Base-by-base conservation (phyloP, 2,113 vertebrate genomes). In the Ammodytes dubius region DNA sequence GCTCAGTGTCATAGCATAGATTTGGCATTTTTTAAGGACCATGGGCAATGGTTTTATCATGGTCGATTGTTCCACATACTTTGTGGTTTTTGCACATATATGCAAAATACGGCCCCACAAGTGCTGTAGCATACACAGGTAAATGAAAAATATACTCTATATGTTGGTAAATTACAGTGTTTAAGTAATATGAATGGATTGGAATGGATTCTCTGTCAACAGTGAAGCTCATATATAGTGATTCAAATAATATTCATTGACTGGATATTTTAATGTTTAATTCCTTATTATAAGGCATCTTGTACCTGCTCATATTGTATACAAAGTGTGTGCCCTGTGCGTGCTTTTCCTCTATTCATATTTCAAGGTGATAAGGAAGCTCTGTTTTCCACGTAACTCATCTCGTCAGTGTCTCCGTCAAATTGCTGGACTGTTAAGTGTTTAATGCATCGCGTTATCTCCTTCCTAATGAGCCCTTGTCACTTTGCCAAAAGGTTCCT, bases 401-500 rank as follows among this genome's bases (percentile, higher is more conserved):
- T 56, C 42, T 53, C 0, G 0, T 43, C 4, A 11, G 27, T 27
- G 56, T 37, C 47, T 3, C 45, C 52, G 50, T 52, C n/a, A 2
- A 19, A 64, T 43, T 35, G 17, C 27, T 57, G 4, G 1, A 8
- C 1, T 1, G 1, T 6, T 14, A 65, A 82, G 50, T 75, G 77
- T 79, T 75, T 59, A 27, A 66, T 27, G 56, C 40, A 3, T 71
- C 80, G 66, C 12, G 3, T 59, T 75, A 59, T 65, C 58, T 70
- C 39, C 4, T 53, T 58, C 27, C 47, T 52, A 69, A 74, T 74
- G 50, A 79, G 56, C 15, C 2, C 43, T 37, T 57, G 50, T 74
- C 43, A 67, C 73, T 27, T 65, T 39, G 60, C 15, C 19, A 52
- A 69, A 42, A 78, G 63, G 74, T 78, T 83, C 42, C 70, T 57